Evolutionary conservation across 1,140 invertebrate genomes (phyloP), one percentile per base, ranked within the genome.

Genomic region (Monochamus saltuarius): DNA sequence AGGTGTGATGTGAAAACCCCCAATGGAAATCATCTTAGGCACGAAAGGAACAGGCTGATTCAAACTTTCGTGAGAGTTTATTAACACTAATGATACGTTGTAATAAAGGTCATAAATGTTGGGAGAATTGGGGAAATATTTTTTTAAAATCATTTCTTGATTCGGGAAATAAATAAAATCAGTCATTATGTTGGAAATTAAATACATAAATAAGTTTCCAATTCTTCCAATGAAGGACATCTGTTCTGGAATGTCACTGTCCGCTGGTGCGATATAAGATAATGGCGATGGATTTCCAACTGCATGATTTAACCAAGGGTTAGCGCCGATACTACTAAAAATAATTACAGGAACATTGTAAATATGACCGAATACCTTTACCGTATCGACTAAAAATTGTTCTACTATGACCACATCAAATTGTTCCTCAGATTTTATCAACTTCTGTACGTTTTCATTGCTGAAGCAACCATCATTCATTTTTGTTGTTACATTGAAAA

Each of bases 381-480:
- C 82, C 67, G 87, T 89, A 57, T 89, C 85, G 49, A 81, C 83
- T 39, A 87, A 85, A 65, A 89, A 88, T 56, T 81, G 79, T 71
- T 89, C 87, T 4, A 84, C 76, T 0, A 90, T 71, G 4, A 88
- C 79, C 0, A 89, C 67, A 70, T 90, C 88, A 58, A 83, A 90
- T 53, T 81, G 81, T 29, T 79, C 49, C 37, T 68, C 56, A 7
- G 63, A 66, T 37, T 61, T 47, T 7, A 72, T 11, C 0, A 72
- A 42, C 6, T 61, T 56, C 58, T 66, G 50, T 2, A 72, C 62
- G 10, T 59, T 60, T 40, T 51, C 16, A 22, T 70, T 40, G 4
- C 57, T 49, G 17, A 70, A 53, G 16, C 13, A 16, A 17, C 16
- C 8, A 51, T 61, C 58, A 2, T 55, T n/a, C 4, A 3, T 6